Evolutionary conservation across 2,113 vertebrate species (phyloP), one percentile per base, ranked within the genome.

Genomic region (Apteryx owenii): DNA sequence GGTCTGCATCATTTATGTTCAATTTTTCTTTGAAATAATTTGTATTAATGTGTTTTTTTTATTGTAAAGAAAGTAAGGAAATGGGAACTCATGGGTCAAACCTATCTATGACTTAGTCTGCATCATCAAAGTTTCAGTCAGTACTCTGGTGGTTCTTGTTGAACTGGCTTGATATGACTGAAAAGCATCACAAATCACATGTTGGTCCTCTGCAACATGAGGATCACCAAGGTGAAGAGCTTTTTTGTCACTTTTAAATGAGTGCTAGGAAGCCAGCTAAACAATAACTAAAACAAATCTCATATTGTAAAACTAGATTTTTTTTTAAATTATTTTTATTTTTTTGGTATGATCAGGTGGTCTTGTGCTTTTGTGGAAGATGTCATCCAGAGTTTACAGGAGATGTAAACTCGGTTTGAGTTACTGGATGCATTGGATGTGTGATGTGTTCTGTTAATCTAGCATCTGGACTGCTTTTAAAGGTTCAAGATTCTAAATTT

Each of bases 181-280:
- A 29, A 48, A 82, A 88, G 40, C 53, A 33, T 33, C 77, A 26
- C 50, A 42, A 31, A 4, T 62, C 25, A 54, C 60, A 4, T 36
- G 25, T 68, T 44, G 71, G 1, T 90, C 4, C n/a, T 81, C 50
- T 90, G 64, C 44, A 89, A 28, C 5, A 13, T 17, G 81, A 89
- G 23, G 36, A 60, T 84, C 51, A 65, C 51, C 21, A 68, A 33
- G 13, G 15, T 87, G 87, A 85, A 76, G 42, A 92, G 90, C 87
- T 18, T 31, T 58, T 58, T 58, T 58, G 53, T 16, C 54, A 31
- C 54, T 17, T 58, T 58, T 58, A 58, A 56, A 58, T 62, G n/a
- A 50, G 53, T 66, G 29, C 50, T 48, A 28, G 54, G 29, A 81
- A 87, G 50, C 25, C 36, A n/a, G 20, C 19, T 73, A 81, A 88